Evolutionary conservation across 2,888 invertebrate genomes (phyloP).

Genomic region (Heliconius aoede): DNA sequence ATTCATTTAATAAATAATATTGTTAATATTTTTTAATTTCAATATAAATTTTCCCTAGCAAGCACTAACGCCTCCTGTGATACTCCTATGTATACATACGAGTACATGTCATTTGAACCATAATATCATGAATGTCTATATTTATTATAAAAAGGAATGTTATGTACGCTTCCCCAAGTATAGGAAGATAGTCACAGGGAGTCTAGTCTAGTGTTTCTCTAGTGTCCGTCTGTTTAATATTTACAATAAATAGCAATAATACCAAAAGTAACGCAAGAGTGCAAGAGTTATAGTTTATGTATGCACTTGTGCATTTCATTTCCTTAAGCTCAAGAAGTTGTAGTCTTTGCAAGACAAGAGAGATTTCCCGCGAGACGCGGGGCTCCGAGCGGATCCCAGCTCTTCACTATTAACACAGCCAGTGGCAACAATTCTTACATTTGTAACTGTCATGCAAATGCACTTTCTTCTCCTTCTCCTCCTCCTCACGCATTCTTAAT

Average conservation of each 20-base stretch:
- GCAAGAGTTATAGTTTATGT: constrained; percentile 21
- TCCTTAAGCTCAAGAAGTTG: constrained; percentile 35
- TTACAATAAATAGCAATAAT: no score
- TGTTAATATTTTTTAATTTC: no score
- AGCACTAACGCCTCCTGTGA: no score
- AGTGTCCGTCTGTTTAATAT: no score
- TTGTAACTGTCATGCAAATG: constrained; percentile 18
- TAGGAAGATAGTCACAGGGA: no score
- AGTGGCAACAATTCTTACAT: constrained; percentile 13
- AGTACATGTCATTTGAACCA: neutral
- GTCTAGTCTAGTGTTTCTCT: no score
- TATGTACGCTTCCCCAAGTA: no score
- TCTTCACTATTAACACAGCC: constrained; percentile 35
- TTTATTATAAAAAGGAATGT: neutral
- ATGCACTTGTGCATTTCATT: constrained; percentile 33
- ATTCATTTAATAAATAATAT: neutral
- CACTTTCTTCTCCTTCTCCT: neutral
- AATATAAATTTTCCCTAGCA: no score
- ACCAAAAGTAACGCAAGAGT: neutral
- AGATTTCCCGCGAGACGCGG: constrained; percentile 43
- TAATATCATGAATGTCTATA: neutral
- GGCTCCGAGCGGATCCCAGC: constrained; percentile 25
- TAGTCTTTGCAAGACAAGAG: constrained; percentile 38
- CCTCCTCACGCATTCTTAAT: neutral
- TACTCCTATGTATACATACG: no score